Base-by-base conservation (phyloP, 2,888 invertebrate species). In the Prenolepis imparis region DNA sequence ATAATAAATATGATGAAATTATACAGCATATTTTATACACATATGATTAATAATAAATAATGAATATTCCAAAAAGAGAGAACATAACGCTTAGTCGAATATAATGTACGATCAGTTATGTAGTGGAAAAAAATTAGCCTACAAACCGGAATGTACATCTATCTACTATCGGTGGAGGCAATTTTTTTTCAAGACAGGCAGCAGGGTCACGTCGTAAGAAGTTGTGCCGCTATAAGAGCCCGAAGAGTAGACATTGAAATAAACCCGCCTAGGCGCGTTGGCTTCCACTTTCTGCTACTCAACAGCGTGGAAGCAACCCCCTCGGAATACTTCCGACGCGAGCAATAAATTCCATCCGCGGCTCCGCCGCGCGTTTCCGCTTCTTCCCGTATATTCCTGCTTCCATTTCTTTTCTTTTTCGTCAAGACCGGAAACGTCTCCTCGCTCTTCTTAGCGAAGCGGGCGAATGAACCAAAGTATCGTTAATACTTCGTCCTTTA, bases 221-320 rank as follows among this genome's bases (percentile, higher is more conserved):
- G 80, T 87, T 85, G 82, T 81, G 80, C 70, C 87, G 80, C 75
- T 82, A 75, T 86, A 84, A 85, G 82, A 88, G 87, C 86, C 87
- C 90, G 90, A 91, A 93, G 52, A 52, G 91, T 91, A 93, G 92
- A 92, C 92, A 93, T 93, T 93, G 91, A 92, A 92, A 93, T 93
- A 93, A 93, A 94, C 92, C 28, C 91, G 91, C 88, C 89, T 90
- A 91, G 91, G 91, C 91, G 91, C 91, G 90, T 87, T 88, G 87
- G 90, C 89, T 92, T 92, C 91, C 90, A 91, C 90, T 91, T 91
- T 91, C 90, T 88, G 89, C 88, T 90, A 93, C 92, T 90, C 92
- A 91, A 88, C 91, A 91, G 90, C 89, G 90, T 92, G 91, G 93
- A 93, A 93, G 93, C 92, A 91, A 91, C 92, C 92, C 92, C 93